Conservation (phyloP, 2,113 vertebrate species). For the Pelvicachromis taeniatus region DNA sequence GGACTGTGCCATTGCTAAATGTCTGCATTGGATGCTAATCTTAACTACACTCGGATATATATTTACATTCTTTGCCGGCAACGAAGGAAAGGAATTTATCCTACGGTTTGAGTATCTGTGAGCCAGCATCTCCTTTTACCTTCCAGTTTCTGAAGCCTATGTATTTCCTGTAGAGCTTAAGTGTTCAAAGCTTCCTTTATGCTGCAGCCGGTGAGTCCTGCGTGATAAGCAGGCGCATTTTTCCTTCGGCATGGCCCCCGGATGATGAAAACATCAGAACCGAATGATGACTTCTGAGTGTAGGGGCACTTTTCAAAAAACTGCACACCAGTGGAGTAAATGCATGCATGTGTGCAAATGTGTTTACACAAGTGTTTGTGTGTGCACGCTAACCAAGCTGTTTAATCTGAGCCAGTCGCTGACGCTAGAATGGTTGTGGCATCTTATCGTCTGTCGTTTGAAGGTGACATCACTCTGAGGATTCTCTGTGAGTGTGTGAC, state of each 20-base stretch:
- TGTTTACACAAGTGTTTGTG: conserved; percentile 8
- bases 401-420: conserved; percentile 29
- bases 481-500: background rate
- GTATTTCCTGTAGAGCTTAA: conserved; percentile 8
- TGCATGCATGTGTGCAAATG: background rate
- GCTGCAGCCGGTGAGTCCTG: conserved; percentile 4
- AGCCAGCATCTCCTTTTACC: conserved; percentile 9
- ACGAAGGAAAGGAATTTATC: conserved; percentile 2
- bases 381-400: background rate
- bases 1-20: conserved; percentile 4
- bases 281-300: background rate
- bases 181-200: conserved; percentile 43
- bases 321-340: background rate
- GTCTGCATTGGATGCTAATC: background rate
- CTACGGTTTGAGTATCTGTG: conserved; percentile 1
- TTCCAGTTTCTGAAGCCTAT: background rate
- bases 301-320: background rate
- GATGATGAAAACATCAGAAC: conserved; percentile 33
- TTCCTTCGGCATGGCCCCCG: background rate
- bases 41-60: background rate
- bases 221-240: conserved; percentile 23
- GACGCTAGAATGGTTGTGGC: conserved; percentile 10
- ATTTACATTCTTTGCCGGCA: conserved; percentile 28
- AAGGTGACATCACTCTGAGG: conserved; percentile 48
- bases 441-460: conserved; percentile 27